Conservation (phyloP, 2,797 vertebrate genomes). For the Emys orbicularis region DNA sequence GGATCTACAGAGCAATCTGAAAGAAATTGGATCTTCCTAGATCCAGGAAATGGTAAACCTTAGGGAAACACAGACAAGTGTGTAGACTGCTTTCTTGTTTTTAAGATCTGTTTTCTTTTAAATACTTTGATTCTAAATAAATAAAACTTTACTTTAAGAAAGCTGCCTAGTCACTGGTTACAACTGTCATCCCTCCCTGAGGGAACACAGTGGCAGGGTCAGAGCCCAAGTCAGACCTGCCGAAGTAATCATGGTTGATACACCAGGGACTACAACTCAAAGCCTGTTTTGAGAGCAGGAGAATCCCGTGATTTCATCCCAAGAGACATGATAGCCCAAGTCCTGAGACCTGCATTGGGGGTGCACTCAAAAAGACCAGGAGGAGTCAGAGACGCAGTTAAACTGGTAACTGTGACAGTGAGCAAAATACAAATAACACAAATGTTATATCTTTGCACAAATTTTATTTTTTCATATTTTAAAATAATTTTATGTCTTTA, state of each 20-base stretch:
- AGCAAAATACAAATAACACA: background rate
- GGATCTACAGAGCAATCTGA: background rate
- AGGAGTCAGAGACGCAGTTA: background rate
- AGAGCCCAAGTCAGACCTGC: background rate
- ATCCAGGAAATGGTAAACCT: background rate
- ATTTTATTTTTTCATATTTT: background rate
- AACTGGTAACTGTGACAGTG: background rate
- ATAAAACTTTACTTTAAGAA: background rate
- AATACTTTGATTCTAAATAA: constrained; percentile 28
- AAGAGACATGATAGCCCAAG: background rate
- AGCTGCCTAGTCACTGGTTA: background rate
- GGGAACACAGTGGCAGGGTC: background rate
- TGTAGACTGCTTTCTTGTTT: background rate
- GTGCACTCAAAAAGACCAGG: background rate
- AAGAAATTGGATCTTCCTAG: background rate
- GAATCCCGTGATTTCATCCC: background rate
- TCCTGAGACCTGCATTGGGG: background rate
- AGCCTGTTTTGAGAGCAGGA: background rate
- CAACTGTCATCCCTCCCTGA: background rate
- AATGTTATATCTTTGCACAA: background rate
- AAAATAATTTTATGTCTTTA: background rate
- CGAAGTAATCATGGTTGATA: background rate
- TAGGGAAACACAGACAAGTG: background rate
- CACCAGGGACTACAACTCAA: background rate
- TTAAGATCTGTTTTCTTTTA: background rate